phyloP scores from a whole-genome alignment of 2,888 invertebrate genomes.

The Caenorhabditis wallacei region DNA sequence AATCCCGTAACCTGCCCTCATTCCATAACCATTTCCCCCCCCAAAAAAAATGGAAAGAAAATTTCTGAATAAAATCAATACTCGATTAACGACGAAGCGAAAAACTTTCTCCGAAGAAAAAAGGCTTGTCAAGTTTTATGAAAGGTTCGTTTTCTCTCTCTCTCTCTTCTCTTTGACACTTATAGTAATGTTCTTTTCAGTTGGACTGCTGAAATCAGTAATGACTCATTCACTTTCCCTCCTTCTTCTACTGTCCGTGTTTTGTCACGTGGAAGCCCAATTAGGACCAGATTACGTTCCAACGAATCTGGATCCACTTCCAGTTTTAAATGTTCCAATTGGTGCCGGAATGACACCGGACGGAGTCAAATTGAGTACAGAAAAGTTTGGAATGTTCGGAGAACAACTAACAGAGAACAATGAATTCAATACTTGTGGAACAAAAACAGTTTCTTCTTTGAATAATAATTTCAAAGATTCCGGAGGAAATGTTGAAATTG shows the following conservation, averaged over 20 bases:
- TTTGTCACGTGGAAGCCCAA: background rate
- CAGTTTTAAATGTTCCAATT: conserved; percentile 22
- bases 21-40: background rate
- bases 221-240: conserved; percentile 10
- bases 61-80: background rate
- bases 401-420: background rate
- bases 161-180: no score
- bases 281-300: no score
- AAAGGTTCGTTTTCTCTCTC: background rate
- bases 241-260: conserved; percentile 4
- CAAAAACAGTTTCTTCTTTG: background rate
- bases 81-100: background rate
- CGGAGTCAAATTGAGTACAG: background rate
- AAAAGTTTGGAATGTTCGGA: conserved; percentile 23
- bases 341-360: conserved; percentile 18
- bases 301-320: background rate
- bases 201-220: conserved; percentile 41
- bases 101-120: conserved; percentile 10
- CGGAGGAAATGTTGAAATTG: background rate
- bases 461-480: background rate
- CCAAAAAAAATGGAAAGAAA: background rate
- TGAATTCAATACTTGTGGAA: conserved; percentile 22
- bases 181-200: background rate
- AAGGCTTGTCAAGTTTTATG: conserved; percentile 22
- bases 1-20: no score